Base-by-base conservation (phyloP, 1,140 invertebrate genomes). In the Planococcus citri region DNA sequence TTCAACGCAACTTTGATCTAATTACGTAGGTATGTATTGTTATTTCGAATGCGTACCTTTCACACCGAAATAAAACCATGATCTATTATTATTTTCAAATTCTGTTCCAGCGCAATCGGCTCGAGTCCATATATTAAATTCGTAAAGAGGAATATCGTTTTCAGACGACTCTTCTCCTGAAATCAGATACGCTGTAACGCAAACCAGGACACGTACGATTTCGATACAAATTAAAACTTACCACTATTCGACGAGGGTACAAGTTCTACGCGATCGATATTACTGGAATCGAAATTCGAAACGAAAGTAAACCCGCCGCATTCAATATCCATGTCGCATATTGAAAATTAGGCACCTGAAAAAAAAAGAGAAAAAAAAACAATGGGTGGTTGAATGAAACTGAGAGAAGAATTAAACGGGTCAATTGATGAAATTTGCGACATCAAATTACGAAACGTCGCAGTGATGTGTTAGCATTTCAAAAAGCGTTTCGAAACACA, bases 61-160 rank as follows among this genome's bases (percentile, higher is more conserved):
- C 33, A 96, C 79, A n/a, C 90, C 90, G 84, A 96, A 96, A 76
- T 93, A 88, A 80, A 96, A 96, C 94, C 94, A 96, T 1, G 92
- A 93, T 72, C 91, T 83, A 76, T 94, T 94, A 22, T 86, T 87
- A 82, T 94, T 95, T 79, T 94, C 90, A 84, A 86, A 94, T 75
- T 89, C 86, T 12, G 91, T 94, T 27, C 89, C 92, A 72, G 83
- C 85, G 81, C 91, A 94, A 78, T 95, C 94, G 1, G 90, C 90
- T 73, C 86, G 86, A 1, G 92, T 95, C 92, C 92, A 95, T 22
- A 95, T 77, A 79, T 94, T 92, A 76, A 92, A 93, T 78, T 94
- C 92, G 81, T 86, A 86, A 25, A 64, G 21, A 4, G 60, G 60
- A 17, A 25, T 64, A 25, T 17, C 60, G 75, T 91, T 87, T 25